Percentiles rank a stretch among this genome's conserved stretches.
Evolutionary conservation across 2,888 invertebrate species (phyloP).

Genomic region (Opisthograptis luteolata): DNA sequence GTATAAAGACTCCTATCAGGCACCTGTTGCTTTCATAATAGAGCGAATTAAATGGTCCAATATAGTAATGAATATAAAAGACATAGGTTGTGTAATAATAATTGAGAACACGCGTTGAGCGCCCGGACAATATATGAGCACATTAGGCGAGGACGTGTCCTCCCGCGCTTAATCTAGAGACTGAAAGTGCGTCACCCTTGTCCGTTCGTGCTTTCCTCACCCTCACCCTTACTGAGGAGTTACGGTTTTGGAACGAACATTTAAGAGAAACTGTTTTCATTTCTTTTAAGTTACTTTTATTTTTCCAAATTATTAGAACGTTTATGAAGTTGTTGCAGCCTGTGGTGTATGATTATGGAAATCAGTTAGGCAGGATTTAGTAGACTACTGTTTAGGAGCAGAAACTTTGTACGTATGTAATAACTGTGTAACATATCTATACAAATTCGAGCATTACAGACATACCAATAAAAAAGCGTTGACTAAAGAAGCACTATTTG

Average conservation of each 20-base stretch:
- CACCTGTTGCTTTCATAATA: constrained; percentile 24
- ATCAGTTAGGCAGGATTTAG: neutral
- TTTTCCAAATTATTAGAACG: too few species aligned
- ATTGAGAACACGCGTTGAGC: constrained; percentile 73
- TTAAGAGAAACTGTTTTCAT: constrained; percentile 13
- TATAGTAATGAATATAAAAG: constrained; percentile 24
- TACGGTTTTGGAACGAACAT: constrained; percentile 19
- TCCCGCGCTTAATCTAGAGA: constrained; percentile 77
- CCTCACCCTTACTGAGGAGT: constrained; percentile 48
- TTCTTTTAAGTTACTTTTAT: neutral
- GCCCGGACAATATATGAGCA: constrained; percentile 79
- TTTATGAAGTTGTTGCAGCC: too few species aligned
- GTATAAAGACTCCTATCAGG: neutral
- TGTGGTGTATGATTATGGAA: too few species aligned
- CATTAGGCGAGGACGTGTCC: constrained; percentile 82
- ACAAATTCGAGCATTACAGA: too few species aligned
- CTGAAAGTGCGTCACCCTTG: constrained; percentile 77
- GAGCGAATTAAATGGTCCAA: constrained; percentile 1
- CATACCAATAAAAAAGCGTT: too few species aligned
- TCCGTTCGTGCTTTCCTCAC: constrained; percentile 52
- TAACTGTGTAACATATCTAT: too few species aligned
- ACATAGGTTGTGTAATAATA: constrained; percentile 63
- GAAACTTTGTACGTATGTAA: too few species aligned
- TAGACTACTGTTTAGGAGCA: too few species aligned
- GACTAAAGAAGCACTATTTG: too few species aligned